These are phyloP conservation scores for Neoaliturus tenellus DNA, from an alignment of 2,888 invertebrate genomes.

Conservation along the genomic window DNA sequence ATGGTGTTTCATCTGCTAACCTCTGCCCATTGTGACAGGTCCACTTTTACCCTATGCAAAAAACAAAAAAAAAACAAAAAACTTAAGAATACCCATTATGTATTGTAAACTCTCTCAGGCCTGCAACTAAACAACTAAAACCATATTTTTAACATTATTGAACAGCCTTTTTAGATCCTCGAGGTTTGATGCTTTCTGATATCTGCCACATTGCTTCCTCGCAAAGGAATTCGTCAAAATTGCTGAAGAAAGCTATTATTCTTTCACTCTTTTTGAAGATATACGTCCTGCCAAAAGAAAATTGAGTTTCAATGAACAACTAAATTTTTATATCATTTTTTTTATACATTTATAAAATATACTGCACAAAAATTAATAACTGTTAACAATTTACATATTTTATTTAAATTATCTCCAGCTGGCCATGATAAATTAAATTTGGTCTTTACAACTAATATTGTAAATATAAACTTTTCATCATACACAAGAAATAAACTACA, in stretches of 20 bases:
- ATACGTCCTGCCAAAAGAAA: slow-evolving; percentile 86
- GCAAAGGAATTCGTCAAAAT: slow-evolving; percentile 95
- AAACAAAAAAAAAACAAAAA: neutral
- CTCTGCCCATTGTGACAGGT: no score
- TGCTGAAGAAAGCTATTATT: slow-evolving; percentile 96
- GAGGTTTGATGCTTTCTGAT: slow-evolving; percentile 97
- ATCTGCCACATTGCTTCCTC: slow-evolving; percentile 99
- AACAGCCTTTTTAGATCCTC: slow-evolving; percentile 73
- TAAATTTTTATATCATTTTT: neutral
- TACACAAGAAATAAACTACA: no score
- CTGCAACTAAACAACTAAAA: slow-evolving; percentile 29
- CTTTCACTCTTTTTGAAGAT: slow-evolving; percentile 95
- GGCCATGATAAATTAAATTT: no score
- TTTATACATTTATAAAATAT: no score
- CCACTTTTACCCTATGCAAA: no score
- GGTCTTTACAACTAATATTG: no score
- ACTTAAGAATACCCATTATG: no score
- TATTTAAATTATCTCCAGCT: no score
- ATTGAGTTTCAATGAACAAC: neutral
- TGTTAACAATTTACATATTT: no score
- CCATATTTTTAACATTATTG: slow-evolving; percentile 36
- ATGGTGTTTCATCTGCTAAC: no score
- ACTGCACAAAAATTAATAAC: no score
- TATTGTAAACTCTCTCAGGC: neutral
- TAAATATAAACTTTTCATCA: no score